Conservation (phyloP, 1,140 invertebrate species). For the Thaumatotibia leucotreta region DNA sequence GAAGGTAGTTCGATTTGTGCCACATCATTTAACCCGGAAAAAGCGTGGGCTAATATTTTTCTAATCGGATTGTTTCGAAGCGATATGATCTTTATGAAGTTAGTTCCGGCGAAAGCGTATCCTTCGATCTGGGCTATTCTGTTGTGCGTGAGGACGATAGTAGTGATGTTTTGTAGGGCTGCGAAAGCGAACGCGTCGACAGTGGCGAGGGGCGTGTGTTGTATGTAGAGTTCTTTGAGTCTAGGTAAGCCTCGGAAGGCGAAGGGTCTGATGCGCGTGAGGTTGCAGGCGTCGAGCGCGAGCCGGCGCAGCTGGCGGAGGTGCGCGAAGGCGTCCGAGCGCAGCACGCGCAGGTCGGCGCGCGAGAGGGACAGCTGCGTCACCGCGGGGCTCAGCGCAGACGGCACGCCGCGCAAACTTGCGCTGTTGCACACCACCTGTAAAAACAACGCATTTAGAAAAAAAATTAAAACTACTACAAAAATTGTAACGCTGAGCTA, state of each 20-base stretch:
- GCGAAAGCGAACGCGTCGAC: conserved; percentile 89
- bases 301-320: conserved; percentile 84
- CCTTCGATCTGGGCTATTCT: conserved; percentile 86
- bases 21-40: conserved; percentile 88
- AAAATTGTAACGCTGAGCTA: no score
- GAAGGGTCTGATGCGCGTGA: conserved; percentile 86
- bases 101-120: conserved; percentile 89
- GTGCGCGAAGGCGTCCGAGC: conserved; percentile 86
- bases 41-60: conserved; percentile 85
- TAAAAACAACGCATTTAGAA: conserved; percentile 19
- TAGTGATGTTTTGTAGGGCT: conserved; percentile 86
- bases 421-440: conserved; percentile 92
- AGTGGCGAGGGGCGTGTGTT: conserved; percentile 85
- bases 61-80: conserved; percentile 87
- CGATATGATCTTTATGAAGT: conserved; percentile 85
- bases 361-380: conserved; percentile 89
- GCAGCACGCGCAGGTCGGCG: conserved; percentile 86
- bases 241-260: conserved; percentile 87
- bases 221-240: conserved; percentile 86
- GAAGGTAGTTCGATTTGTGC: conserved; percentile 85
- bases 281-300: conserved; percentile 88
- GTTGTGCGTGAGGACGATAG: conserved; percentile 86
- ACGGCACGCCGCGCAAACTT: conserved; percentile 85
- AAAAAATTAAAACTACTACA: not conserved
- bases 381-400: conserved; percentile 83